A percentile compares a stretch with the other conserved stretches of the same genome.
Evolutionary conservation across 2,797 vertebrate genomes (phyloP).

Genomic region (Paguma larvata): DNA sequence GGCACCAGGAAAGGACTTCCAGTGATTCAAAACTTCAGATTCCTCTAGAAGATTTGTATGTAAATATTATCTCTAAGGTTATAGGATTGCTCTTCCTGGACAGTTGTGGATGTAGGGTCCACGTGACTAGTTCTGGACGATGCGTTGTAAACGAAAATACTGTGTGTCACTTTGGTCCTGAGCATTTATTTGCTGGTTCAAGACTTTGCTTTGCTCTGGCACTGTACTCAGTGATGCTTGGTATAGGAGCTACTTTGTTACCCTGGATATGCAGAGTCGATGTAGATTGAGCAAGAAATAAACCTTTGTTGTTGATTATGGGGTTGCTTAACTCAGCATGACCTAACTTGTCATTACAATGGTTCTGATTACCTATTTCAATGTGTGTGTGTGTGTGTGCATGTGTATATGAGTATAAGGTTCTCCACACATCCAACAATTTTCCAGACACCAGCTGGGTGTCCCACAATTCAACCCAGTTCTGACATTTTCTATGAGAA

Average conservation of each 20-base stretch:
- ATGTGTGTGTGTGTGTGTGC: too few species aligned
- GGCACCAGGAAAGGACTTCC: background rate
- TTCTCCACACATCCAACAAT: background rate
- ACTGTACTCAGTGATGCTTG: background rate
- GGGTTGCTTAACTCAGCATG: background rate
- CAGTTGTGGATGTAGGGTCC: background rate
- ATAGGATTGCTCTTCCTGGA: background rate
- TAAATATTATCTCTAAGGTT: background rate
- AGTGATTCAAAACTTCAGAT: background rate
- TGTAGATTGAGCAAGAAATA: background rate
- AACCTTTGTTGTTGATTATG: background rate
- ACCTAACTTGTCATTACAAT: background rate
- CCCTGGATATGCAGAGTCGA: background rate
- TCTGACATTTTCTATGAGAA: background rate
- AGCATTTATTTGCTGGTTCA: background rate
- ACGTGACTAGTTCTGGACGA: background rate
- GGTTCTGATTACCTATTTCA: background rate
- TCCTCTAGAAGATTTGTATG: background rate
- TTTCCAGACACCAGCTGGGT: background rate
- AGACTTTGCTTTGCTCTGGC: background rate
- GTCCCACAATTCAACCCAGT: background rate
- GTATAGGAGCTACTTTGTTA: background rate
- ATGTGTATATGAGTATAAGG: too few species aligned
- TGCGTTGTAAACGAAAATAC: background rate
- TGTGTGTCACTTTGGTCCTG: background rate